Evolutionary conservation across 2,113 vertebrate species (phyloP).

Genomic region (Probosciger aterrimus): DNA sequence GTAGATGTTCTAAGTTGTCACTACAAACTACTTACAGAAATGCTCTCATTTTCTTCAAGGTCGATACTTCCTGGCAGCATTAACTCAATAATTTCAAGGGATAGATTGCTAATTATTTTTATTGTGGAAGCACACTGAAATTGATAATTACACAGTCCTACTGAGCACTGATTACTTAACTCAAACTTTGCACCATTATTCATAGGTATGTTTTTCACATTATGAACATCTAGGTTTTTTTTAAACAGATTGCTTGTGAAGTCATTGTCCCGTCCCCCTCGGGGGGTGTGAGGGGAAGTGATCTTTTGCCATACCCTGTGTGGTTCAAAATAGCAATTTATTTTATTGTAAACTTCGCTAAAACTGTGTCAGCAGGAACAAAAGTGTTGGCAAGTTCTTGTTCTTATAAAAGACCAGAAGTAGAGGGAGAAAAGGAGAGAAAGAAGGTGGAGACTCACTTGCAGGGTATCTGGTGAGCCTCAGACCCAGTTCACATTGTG

Average conservation of each 20-base stretch:
- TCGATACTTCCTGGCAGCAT: neutral
- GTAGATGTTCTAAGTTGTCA: neutral
- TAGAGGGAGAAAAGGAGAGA: neutral
- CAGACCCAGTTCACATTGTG: neutral
- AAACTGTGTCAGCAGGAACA: neutral
- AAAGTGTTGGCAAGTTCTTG: neutral
- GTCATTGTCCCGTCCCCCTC: neutral
- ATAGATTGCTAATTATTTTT: conserved; percentile 11
- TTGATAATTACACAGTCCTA: neutral
- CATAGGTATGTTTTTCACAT: neutral
- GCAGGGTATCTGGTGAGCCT: neutral
- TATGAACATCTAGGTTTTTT: no score
- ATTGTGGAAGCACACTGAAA: neutral
- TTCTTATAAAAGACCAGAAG: neutral
- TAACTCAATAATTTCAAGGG: conserved; percentile 12
- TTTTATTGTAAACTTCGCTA: neutral
- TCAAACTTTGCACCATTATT: neutral
- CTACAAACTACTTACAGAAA: neutral
- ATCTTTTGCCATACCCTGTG: neutral
- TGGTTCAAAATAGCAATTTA: neutral
- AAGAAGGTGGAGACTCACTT: neutral
- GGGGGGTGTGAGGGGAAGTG: neutral
- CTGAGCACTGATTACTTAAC: neutral
- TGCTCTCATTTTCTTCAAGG: conserved; percentile 4
- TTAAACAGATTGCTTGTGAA: neutral